These are phyloP conservation scores for Cephalotes varians DNA, from an alignment of 2,888 invertebrate species.

Conservation along the genomic window DNA sequence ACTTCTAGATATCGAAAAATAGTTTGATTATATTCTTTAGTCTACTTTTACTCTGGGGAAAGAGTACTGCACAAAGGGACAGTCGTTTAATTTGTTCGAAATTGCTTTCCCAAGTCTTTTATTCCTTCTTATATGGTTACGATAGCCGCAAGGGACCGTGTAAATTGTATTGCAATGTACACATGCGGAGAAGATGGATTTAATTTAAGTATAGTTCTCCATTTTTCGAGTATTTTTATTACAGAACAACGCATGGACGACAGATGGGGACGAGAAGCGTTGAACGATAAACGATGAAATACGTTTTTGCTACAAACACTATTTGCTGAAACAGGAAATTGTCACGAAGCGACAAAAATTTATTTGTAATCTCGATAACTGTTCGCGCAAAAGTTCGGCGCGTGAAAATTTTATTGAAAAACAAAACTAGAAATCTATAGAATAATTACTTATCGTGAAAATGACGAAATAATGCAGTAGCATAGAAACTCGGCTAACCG, in stretches of 20 bases:
- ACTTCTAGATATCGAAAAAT: neutral
- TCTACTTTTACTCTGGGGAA: neutral
- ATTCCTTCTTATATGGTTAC: conserved; percentile 41
- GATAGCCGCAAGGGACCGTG: neutral
- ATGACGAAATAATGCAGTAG: conserved; percentile 34
- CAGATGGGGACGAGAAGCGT: neutral
- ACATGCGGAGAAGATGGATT: conserved; percentile 28
- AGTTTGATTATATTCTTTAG: conserved; percentile 5
- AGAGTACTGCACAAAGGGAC: neutral
- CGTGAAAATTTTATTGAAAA: conserved; percentile 15
- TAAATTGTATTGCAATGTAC: conserved; percentile 35
- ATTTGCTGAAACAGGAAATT: conserved; percentile 24
- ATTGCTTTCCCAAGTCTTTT: conserved; percentile 33
- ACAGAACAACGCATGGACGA: conserved; percentile 8
- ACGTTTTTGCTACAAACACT: conserved; percentile 24
- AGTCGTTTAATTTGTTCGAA: conserved; percentile 31
- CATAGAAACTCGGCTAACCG: conserved; percentile 33
- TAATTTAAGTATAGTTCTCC: conserved; percentile 44
- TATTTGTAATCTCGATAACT: conserved; percentile 33
- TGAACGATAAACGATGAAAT: conserved; percentile 42
- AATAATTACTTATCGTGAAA: conserved; percentile 36
- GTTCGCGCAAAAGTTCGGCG: neutral
- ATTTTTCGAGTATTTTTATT: conserved; percentile 46
- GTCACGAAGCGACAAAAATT: conserved; percentile 33
- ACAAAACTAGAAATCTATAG: neutral